Conservation (phyloP, 2,797 vertebrate genomes). For the Poeciliopsis presidionis region DNA sequence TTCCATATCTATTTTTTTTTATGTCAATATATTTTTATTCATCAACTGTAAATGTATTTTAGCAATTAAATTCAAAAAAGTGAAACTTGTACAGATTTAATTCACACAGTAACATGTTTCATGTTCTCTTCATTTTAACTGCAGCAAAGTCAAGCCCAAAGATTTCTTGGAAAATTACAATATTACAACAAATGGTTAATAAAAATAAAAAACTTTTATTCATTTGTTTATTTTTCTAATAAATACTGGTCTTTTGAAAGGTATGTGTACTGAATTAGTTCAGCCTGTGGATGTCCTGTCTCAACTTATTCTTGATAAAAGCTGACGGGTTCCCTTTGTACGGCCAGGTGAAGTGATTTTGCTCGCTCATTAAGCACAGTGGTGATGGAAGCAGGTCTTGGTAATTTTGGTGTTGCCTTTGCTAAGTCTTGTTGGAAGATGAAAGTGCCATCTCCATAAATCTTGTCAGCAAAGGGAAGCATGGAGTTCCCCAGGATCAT, state of each 20-base stretch:
- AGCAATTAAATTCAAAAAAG: background rate
- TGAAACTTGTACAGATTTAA: background rate
- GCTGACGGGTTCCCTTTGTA: background rate
- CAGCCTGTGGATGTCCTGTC: background rate
- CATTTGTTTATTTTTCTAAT: no score
- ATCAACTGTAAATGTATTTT: background rate
- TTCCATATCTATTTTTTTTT: slow-evolving; percentile 40
- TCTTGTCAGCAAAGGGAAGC: background rate
- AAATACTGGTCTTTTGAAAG: no score
- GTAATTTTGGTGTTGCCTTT: background rate
- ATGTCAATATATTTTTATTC: slow-evolving; percentile 35
- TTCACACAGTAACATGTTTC: background rate
- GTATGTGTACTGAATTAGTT: background rate
- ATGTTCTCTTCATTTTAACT: background rate
- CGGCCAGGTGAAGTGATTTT: background rate
- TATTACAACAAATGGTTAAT: background rate
- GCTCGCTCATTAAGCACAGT: background rate
- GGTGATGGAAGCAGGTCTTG: background rate
- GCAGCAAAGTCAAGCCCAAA: background rate
- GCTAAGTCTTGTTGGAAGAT: background rate
- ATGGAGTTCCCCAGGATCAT: background rate
- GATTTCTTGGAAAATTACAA: background rate
- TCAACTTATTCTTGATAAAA: background rate
- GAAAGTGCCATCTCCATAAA: background rate
- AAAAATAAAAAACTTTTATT: background rate